Conservation (phyloP, 2,797 vertebrate species). For the Alcedo quadribrachys region DNA sequence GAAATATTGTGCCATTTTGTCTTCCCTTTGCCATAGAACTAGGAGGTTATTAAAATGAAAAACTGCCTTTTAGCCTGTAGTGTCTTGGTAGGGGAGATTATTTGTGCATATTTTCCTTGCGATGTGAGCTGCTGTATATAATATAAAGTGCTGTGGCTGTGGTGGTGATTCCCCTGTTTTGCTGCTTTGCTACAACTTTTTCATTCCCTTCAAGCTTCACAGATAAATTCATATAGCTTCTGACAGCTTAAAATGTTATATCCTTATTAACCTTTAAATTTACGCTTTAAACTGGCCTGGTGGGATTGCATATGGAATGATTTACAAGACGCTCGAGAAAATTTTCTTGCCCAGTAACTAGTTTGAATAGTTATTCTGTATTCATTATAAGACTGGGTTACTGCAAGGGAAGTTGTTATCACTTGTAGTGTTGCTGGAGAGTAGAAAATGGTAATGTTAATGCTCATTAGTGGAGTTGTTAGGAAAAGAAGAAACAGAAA, state of each 20-base stretch:
- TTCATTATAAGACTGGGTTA: slow-evolving; percentile 69
- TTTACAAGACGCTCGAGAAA: slow-evolving; percentile 78
- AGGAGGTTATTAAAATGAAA: slow-evolving; percentile 57
- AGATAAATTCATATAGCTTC: slow-evolving; percentile 74
- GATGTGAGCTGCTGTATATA: slow-evolving; percentile 27
- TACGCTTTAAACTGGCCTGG: slow-evolving; percentile 76
- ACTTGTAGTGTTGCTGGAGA: slow-evolving; percentile 57
- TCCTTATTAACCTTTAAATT: slow-evolving; percentile 85
- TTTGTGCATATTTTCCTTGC: slow-evolving; percentile 9
- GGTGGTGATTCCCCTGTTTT: not conserved
- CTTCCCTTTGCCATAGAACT: slow-evolving; percentile 14
- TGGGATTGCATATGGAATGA: slow-evolving; percentile 78
- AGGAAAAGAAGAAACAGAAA: slow-evolving; percentile 18
- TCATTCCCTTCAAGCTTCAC: slow-evolving; percentile 70
- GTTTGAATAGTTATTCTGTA: slow-evolving; percentile 69
- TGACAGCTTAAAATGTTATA: slow-evolving; percentile 80
- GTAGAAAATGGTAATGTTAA: slow-evolving; percentile 16
- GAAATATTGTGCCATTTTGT: slow-evolving; percentile 44
- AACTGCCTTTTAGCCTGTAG: slow-evolving; percentile 5
- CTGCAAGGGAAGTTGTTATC: slow-evolving; percentile 71
- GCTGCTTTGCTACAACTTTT: slow-evolving; percentile 45
- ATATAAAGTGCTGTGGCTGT: not conserved
- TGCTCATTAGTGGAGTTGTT: slow-evolving; percentile 30
- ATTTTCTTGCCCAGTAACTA: slow-evolving; percentile 71
- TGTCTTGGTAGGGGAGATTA: slow-evolving; percentile 14